These are phyloP conservation scores for Arctia plantaginis DNA, from an alignment of 2,888 invertebrate species.

Conservation along the genomic window DNA sequence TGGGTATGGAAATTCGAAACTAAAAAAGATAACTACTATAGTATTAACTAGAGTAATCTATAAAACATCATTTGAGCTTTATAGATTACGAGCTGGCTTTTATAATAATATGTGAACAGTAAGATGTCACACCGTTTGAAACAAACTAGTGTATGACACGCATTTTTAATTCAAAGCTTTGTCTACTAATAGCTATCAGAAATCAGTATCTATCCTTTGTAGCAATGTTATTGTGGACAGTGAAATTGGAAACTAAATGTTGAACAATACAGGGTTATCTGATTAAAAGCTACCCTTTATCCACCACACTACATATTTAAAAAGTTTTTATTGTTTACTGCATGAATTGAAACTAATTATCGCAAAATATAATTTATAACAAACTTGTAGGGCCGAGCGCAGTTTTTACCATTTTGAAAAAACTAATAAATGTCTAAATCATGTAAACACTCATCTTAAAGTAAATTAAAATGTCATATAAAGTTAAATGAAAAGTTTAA, in stretches of 20 bases:
- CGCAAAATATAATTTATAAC: background rate
- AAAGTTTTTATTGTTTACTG: constrained; percentile 25
- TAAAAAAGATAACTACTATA: no score
- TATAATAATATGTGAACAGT: background rate
- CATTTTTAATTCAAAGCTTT: constrained; percentile 8
- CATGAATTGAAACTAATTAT: constrained; percentile 28
- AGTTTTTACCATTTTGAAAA: background rate
- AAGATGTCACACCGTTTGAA: background rate
- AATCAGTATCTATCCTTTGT: constrained; percentile 20
- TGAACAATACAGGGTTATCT: constrained; percentile 50
- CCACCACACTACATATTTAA: constrained; percentile 32
- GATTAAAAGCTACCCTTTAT: constrained; percentile 44
- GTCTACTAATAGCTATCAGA: constrained; percentile 8
- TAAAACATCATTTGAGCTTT: no score
- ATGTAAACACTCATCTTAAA: background rate
- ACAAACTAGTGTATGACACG: background rate
- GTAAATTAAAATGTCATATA: background rate
- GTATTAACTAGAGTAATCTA: no score
- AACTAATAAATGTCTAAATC: background rate
- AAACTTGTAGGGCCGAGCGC: constrained; percentile 3
- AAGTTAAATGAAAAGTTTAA: background rate
- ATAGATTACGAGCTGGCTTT: no score
- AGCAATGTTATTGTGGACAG: constrained; percentile 28
- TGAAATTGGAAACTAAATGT: constrained; percentile 41
- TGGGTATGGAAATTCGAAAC: no score